phyloP scores from a whole-genome alignment of 1,140 invertebrate genomes.

The Lordiphosa collinella region DNA sequence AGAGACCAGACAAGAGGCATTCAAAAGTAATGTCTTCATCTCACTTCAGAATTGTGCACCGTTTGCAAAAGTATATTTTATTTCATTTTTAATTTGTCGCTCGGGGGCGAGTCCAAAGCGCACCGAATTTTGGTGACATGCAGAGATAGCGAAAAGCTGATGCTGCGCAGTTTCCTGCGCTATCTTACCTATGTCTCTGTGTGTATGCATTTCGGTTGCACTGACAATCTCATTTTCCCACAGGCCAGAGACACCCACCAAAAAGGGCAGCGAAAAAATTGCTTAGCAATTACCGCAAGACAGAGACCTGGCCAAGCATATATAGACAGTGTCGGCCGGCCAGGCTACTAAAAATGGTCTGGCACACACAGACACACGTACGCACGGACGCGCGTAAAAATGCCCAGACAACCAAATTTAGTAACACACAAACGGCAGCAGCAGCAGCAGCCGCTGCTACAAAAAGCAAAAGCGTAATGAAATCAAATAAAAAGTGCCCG shows the following conservation, averaged over 20 bases:
- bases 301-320: constrained; percentile 28
- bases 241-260: constrained; percentile 32
- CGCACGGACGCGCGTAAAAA: constrained; percentile 34
- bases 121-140: constrained; percentile 27
- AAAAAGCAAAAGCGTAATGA: constrained; percentile 47
- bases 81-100: constrained; percentile 1
- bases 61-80: constrained; percentile 23
- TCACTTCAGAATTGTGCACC: constrained; percentile 41
- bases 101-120: constrained; percentile 14
- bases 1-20: constrained; percentile 23
- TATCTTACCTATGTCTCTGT: constrained; percentile 24
- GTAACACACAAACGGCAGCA: constrained; percentile 42
- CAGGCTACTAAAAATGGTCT: constrained; percentile 72
- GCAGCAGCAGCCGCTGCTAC: constrained; percentile 18
- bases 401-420: constrained; percentile 76
- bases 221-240: constrained; percentile 29
- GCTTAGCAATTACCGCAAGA: constrained; percentile 43
- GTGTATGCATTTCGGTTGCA: neutral
- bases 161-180: constrained; percentile 24
- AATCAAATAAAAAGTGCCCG: constrained; percentile 66
- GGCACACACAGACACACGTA: constrained; percentile 33
- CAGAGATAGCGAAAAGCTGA: constrained; percentile 33
- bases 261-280: constrained; percentile 46
- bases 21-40: constrained; percentile 46
- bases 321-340: constrained; percentile 37